Evolutionary conservation across 2,888 invertebrate genomes (phyloP), one percentile per base, ranked within the genome.

Genomic region (Oscheius sp.): DNA sequence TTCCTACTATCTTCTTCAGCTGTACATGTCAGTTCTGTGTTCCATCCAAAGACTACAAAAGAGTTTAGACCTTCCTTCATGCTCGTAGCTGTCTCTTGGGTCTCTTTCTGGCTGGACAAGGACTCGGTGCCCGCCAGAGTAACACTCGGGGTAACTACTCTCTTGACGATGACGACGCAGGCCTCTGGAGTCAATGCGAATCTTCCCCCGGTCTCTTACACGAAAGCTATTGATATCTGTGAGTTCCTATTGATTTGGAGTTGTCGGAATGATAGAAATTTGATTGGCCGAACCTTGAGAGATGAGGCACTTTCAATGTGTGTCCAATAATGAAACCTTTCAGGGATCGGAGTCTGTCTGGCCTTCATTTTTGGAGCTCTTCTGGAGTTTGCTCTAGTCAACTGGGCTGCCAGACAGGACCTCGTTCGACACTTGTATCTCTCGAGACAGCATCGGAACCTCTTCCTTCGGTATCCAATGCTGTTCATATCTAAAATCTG

Each of bases 131-230:
- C 89, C 1, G 89, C 89, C 2, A 70, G 89, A 50, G 88, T 89
- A 11, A 89, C 88, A 2, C 76, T 89, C 21, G 96, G 96, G 89
- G 96, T 96, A 74, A 96, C 96, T 74, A 96, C 96, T 55, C 92
- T 97, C 62, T 93, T 96, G 80, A 96, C 96, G 70, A 97, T 97
- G 96, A 96, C 96, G 9, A 88, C 88, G 5, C 86, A 83, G 82
- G 83, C 76, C 29, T 86, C 86, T 29, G 88, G 87, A 48, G 84
- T 88, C 53, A 88, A 88, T 76, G 85, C 88, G 0, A 86, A 86
- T 70, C 79, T 87, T 29, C 87, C 87, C 9, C 87, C 87, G 1
- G 87, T 87, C 75, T 83, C 83, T 58, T 81, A 81, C 29, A 81
- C 81, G 32, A 81, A 81, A 50, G 80, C 87, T 2, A 87, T 86